Evolutionary conservation across 2,888 invertebrate genomes (phyloP).

Genomic region (Tridacna gigas): DNA sequence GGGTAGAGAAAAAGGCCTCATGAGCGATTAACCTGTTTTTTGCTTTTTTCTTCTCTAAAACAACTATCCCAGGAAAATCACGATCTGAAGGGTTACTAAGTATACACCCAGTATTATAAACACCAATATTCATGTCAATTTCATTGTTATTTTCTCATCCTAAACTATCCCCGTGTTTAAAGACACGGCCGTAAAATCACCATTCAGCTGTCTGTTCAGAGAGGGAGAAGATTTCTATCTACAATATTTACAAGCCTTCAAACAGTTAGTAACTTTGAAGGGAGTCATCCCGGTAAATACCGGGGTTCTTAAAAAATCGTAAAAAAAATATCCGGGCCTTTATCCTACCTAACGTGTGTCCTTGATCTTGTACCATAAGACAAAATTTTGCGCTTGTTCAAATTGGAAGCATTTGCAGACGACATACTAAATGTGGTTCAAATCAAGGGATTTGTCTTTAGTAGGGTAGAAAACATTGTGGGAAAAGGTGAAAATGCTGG

Average conservation of each 20-base stretch:
- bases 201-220: constrained; percentile 15
- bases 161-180: not conserved
- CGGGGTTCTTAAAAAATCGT: constrained; percentile 25
- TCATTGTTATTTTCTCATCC: constrained; percentile 18
- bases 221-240: constrained; percentile 13
- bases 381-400: no score
- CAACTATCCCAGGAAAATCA: no score
- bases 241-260: constrained; percentile 25
- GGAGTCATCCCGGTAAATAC: constrained; percentile 14
- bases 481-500: no score
- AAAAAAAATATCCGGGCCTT: not conserved
- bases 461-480: no score
- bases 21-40: no score
- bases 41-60: no score
- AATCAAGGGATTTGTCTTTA: no score
- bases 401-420: no score
- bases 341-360: no score
- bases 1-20: no score
- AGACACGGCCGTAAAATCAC: not conserved
- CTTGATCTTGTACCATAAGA: no score
- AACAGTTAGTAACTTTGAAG: constrained; percentile 28
- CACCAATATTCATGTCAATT: constrained; percentile 15
- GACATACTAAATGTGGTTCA: no score
- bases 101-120: constrained; percentile 7
- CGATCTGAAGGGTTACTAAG: constrained; percentile 8